A percentile compares a stretch with the other conserved stretches of the same genome.
These are phyloP conservation scores for Rachycentron canadum DNA, from an alignment of 2,797 vertebrate species.

Conservation along the genomic window DNA sequence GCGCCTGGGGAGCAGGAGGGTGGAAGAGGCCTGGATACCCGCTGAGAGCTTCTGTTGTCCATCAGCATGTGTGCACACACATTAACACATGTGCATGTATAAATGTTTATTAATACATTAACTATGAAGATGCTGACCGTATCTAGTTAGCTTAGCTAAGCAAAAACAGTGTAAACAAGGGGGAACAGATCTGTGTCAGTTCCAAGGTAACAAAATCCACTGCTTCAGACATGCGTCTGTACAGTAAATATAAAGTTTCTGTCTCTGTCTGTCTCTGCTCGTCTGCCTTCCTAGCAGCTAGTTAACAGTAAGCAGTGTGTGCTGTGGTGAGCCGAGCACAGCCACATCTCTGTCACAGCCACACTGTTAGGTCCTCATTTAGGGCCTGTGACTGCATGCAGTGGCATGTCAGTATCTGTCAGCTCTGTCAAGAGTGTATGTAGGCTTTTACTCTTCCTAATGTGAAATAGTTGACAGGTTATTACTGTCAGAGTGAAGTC, in stretches of 20 bases:
- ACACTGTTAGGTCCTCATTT: conserved; percentile 79
- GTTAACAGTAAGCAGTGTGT: conserved; percentile 72
- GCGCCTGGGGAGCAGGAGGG: conserved; percentile 61
- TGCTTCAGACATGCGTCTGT: neutral
- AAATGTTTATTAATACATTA: neutral
- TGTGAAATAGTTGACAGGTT: conserved; percentile 83
- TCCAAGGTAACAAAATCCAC: neutral
- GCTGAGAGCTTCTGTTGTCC: conserved; percentile 68
- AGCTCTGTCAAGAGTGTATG: conserved; percentile 79
- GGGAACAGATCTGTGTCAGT: neutral
- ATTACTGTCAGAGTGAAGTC: conserved; percentile 79
- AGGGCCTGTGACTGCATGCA: conserved; percentile 75
- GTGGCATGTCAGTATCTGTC: conserved; percentile 82
- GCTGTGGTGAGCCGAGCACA: conserved; percentile 57
- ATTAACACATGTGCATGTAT: neutral
- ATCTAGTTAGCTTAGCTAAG: neutral
- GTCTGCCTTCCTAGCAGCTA: conserved; percentile 66
- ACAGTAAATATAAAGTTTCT: neutral
- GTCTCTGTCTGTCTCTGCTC: conserved; percentile 36
- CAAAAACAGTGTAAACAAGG: neutral
- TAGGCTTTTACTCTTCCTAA: conserved; percentile 78
- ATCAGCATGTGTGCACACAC: conserved; percentile 20
- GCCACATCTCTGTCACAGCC: conserved; percentile 80
- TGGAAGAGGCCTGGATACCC: conserved; percentile 57
- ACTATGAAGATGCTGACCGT: neutral